Base-by-base conservation (phyloP, 2,113 vertebrate genomes). In the Leptosomus discolor region DNA sequence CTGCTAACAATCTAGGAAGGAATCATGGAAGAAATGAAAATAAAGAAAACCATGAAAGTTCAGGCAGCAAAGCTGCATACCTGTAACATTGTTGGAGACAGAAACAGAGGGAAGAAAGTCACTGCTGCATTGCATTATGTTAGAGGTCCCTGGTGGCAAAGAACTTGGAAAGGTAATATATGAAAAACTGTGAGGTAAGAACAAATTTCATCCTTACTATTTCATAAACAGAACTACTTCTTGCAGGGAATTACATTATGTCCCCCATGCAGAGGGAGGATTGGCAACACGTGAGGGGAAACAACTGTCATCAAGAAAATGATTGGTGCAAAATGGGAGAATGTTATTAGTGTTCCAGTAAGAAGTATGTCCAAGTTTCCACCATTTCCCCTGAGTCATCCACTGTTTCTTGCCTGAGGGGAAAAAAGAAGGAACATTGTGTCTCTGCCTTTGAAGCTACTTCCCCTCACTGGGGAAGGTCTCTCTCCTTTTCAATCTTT, bases 401-500 rank as follows among this genome's bases (percentile, higher is more conserved):
- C 60, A 68, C 27, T 74, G 23, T 71, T 84, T 90, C 50, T 92
- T 91, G 51, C n/a, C 84, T 70, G 45, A 56, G 61, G 89, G 39
- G 23, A 65, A 45, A 50, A 88, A 90, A 78, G 17, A 84, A 70
- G 58, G 46, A 84, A 95, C 50, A 88, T 50, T 74, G 46, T 76
- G 51, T 63, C 23, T 87, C 61, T 94, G 43, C 12, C 45, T 90
- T 80, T 69, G 81, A 73, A 71, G 50, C 6, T 75, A 41, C 64
- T 79, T 95, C 69, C 6, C 7, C 69, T 90, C 80, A 46, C 88
- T 79, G n/a, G 86, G 94, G 83, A 94, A 87, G 36, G 32, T 15
- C 68, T 90, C 58, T 91, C 34, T 94, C 20, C 15, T 82, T 91
- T 95, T 94, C 69, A 95, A 20, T 91, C 61, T 96, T 96, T 90